A percentile compares a stretch with the other conserved stretches of the same genome.
Evolutionary conservation across 2,113 vertebrate species (phyloP).

Genomic region (Psettodes erumei): DNA sequence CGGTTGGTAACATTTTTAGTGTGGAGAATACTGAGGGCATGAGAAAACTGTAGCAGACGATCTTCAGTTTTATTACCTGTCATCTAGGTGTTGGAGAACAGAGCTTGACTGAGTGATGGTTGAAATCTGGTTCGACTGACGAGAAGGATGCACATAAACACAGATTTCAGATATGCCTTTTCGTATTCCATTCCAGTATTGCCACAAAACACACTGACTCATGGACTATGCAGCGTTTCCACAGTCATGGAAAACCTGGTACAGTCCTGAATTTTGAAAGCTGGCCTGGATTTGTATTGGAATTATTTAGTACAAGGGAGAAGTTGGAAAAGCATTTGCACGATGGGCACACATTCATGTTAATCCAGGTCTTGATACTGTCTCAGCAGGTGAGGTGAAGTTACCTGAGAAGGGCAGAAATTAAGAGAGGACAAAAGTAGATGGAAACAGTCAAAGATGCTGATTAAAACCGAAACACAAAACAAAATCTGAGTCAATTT

Average conservation of each 20-base stretch:
- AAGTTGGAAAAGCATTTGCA: constrained; percentile 24
- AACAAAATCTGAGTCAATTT: constrained; percentile 10
- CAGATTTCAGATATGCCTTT: neutral
- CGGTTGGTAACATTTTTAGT: neutral
- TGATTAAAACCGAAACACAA: neutral
- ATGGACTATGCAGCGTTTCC: constrained; percentile 9
- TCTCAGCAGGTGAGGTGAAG: constrained; percentile 8
- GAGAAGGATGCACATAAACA: neutral
- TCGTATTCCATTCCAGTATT: neutral
- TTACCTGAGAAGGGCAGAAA: constrained; percentile 20
- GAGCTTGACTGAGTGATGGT: neutral
- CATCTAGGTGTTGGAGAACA: neutral
- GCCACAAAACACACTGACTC: constrained; percentile 27
- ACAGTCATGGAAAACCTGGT: constrained; percentile 29
- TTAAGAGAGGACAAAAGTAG: neutral
- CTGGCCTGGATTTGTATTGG: constrained; percentile 15
- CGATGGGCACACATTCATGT: constrained; percentile 27
- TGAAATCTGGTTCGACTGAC: neutral
- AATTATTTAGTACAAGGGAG: constrained; percentile 24
- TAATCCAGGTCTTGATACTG: constrained; percentile 9
- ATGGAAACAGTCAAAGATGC: neutral
- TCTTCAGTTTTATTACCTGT: neutral
- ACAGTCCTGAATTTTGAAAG: constrained; percentile 22
- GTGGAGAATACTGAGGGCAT: neutral
- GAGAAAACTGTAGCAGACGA: too few species aligned